Base-by-base conservation (phyloP, 2,113 vertebrate genomes). In the Tichodroma muraria region DNA sequence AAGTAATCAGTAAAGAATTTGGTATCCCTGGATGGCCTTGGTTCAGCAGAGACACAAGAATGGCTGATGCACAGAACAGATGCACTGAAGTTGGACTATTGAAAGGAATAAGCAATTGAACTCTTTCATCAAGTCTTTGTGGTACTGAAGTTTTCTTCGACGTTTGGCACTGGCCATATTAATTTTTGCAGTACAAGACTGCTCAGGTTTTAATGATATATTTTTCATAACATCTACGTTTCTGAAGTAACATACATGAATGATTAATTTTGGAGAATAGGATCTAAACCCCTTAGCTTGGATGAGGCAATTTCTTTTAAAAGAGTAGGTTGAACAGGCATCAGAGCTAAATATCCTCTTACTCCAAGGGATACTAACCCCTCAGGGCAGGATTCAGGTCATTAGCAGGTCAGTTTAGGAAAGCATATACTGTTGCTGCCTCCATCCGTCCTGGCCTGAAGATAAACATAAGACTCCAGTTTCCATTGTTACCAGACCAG, bases 331-430 rank as follows among this genome's bases (percentile, higher is more conserved):
- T 96, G 83, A 90, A 73, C 89, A 93, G 87, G 78, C 88, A 96
- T 97, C 94, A 95, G 91, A 96, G 78, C 92, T 97, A 97, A 97
- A 97, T 97, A 97, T 97, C 96, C 89, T 94, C 94, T 98, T 97
- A 96, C 90, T 97, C 88, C 75, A 71, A 96, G 92, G 90, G 79
- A 92, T 96, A 93, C 82, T 96, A 70, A 96, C 93, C 94, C 96
- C 96, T 92, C 64, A 66, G 96, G 96, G 96, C 95, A 97, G 69
- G 61, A 93, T 91, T 92, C 94, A 97, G 97, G 97, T 98, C 96
- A 94, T 91, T 95, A 97, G 85, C 61, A 61, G 97, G 96, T 97
- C 97, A 97, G 92, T 93, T 96, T 95, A 75, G 88, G 95, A 95
- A 97, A 95, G 85, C 27, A 15, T 89, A 84, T 97, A 95, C 93